Percentiles rank a stretch among this genome's conserved stretches.
Evolutionary conservation across 2,888 invertebrate species (phyloP).

Genomic region (Stenurella melanura): DNA sequence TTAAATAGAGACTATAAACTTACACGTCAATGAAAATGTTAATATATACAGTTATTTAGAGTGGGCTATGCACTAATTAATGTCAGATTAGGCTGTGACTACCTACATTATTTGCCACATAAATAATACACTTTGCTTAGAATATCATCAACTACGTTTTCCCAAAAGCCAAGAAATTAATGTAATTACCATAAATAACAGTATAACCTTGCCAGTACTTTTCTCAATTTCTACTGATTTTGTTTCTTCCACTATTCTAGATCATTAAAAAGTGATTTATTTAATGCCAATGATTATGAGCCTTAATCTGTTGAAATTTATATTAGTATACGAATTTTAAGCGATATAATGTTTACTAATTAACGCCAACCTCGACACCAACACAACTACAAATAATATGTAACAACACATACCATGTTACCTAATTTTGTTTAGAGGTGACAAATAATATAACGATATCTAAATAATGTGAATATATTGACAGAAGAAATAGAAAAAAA

Average conservation of each 20-base stretch:
- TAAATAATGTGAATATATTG: too few species aligned
- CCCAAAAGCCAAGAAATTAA: not conserved
- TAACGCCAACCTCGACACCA: too few species aligned
- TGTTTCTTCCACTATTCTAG: not conserved
- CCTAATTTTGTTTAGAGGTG: too few species aligned
- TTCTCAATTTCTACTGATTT: not conserved
- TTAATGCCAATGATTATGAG: not conserved
- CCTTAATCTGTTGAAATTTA: not conserved
- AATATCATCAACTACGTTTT: not conserved
- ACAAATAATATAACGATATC: too few species aligned
- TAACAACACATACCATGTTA: too few species aligned
- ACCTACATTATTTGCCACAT: constrained; percentile 1
- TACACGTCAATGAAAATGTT: not conserved
- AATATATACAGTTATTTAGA: constrained; percentile 7
- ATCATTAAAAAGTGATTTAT: not conserved
- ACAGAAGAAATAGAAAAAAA: too few species aligned
- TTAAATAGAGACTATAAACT: not conserved
- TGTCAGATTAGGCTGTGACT: not conserved
- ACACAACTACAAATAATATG: too few species aligned
- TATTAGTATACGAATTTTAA: not conserved
- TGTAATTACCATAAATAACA: constrained; percentile 3
- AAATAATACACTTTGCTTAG: not conserved
- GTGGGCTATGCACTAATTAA: constrained; percentile 2
- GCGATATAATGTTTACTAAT: too few species aligned
- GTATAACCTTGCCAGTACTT: not conserved